These are phyloP conservation scores for Masticophis lateralis DNA, from an alignment of 2,797 vertebrate species.

Conservation along the genomic window DNA sequence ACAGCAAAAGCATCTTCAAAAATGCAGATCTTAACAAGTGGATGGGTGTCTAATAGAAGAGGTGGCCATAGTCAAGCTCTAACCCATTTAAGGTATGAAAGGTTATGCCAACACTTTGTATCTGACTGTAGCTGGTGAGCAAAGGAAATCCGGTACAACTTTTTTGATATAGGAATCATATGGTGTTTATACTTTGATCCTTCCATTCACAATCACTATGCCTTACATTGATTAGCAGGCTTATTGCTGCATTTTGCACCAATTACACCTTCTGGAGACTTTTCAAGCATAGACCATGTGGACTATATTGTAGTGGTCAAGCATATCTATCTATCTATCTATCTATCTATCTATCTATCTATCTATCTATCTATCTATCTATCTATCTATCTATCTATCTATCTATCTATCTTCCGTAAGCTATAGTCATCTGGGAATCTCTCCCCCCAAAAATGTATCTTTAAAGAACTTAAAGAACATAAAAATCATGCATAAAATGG, in stretches of 20 bases:
- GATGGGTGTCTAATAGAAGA: not conserved
- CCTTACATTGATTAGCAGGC: not conserved
- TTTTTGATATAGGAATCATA: not conserved
- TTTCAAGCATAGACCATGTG: not conserved
- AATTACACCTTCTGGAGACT: not conserved
- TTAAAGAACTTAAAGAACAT: not conserved
- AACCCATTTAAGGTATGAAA: not conserved
- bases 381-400: too few species aligned
- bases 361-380: accelerated
- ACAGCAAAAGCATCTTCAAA: not conserved
- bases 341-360: accelerated
- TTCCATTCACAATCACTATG: not conserved
- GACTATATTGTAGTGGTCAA: not conserved
- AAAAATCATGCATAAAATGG: not conserved
- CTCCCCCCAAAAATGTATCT: not conserved
- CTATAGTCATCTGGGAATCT: not conserved
- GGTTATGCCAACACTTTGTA: not conserved
- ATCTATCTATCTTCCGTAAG: not conserved
- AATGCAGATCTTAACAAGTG: not conserved
- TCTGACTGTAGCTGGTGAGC: not conserved
- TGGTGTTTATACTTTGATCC: not conserved
- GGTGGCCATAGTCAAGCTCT: not conserved
- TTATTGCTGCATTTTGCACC: not conserved
- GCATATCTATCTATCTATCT: not conserved
- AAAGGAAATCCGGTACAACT: not conserved